Base-by-base conservation (phyloP, 2,113 vertebrate species). In the Malaclemys terrapin region DNA sequence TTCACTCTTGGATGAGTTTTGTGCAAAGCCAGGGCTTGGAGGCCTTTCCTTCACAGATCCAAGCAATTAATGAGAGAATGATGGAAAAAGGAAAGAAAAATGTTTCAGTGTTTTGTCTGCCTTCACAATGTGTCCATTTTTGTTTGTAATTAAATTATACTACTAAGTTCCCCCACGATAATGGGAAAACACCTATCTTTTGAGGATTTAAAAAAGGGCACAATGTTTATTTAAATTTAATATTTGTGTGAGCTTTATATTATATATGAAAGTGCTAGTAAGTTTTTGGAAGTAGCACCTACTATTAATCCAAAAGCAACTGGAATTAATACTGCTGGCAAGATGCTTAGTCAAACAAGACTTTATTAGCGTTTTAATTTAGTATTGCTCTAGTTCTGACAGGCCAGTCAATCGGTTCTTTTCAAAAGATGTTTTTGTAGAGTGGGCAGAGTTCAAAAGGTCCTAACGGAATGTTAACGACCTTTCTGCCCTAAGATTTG, bases 1-100 rank as follows among this genome's bases (percentile, higher is more conserved):
- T 98, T 98, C 98, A 98, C 98, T 98, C 98, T 98, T 98, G 98
- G 98, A 95, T 98, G 98, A 98, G 98, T 98, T 98, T 98, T 98
- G 98, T 98, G 97, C 98, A 98, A 98, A 98, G 97, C 98, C 92
- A 1, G 0, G 89, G 52, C 88, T 94, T 59, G 65, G 88, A 96
- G 91, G 86, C 97, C 96, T 96, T 97, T 88, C 90, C 97, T 95
- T 88, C 89, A 72, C 90, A 95, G 96, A 83, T 54, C 92, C 89
- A 20, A 97, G 93, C 97, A 88, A 88, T 96, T 96, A 94, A 90
- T 84, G 82, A 79, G 85, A 95, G 91, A 12, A 53, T 75, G 80
- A 42, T n/a, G 52, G 76, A 88, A 84, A 93, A 95, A 88, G 86
- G 31, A 85, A 87, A 31, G 91, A 82, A 85, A 93, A 93, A 19